Percentiles rank a stretch among this genome's conserved stretches.
Conservation (phyloP, 2,888 invertebrate genomes). For the Octonoba sinensis region DNA sequence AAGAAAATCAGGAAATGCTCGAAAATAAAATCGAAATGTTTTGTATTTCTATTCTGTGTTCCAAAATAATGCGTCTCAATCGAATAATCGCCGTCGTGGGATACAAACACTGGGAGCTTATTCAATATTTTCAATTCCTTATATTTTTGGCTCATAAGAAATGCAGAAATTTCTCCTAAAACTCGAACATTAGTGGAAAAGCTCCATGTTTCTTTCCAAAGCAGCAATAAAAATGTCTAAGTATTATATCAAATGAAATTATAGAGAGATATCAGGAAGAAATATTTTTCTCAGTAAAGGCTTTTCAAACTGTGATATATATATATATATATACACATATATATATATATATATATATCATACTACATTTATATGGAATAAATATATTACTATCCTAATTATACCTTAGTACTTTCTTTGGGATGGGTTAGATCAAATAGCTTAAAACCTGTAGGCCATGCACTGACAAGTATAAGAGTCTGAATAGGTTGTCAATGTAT, state of each 20-base stretch:
- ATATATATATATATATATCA: no score
- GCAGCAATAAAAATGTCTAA: constrained; percentile 38
- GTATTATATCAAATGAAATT: constrained; percentile 2
- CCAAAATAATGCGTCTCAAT: constrained; percentile 39
- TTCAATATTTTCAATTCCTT: constrained; percentile 52
- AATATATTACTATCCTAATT: no score
- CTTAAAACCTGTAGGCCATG: no score
- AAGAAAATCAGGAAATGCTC: background rate
- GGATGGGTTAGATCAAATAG: no score
- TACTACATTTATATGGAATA: no score
- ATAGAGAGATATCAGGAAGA: no score
- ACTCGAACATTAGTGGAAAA: constrained; percentile 29
- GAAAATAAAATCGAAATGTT: constrained; percentile 20
- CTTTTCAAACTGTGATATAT: no score
- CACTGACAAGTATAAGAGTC: no score
- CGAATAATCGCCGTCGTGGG: constrained; percentile 42
- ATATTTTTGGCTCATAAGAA: constrained; percentile 3
- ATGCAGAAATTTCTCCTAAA: constrained; percentile 10
- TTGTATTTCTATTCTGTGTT: constrained; percentile 37
- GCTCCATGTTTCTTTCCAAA: constrained; percentile 11
- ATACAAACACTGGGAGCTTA: constrained; percentile 29
- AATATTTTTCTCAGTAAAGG: no score
- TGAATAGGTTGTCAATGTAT: no score
- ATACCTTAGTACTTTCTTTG: no score
- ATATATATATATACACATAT: no score